Base-by-base conservation (phyloP, 2,888 invertebrate species). In the Apodemia hepburni region DNA sequence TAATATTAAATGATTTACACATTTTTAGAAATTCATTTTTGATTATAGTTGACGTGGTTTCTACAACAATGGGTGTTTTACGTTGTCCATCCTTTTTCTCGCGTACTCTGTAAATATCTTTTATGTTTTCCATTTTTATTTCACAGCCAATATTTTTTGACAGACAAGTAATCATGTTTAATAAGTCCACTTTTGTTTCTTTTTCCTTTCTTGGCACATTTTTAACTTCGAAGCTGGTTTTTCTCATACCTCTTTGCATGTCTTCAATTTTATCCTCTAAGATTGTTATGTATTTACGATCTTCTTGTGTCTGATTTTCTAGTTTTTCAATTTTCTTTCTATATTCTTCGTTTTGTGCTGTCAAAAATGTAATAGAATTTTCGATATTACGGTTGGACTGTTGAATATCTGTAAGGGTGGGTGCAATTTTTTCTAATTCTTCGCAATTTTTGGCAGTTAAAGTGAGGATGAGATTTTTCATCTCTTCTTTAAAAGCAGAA, bases 241-340 rank as follows among this genome's bases (percentile, higher is more conserved):
- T 65, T 15, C 66, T 49, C n/a, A 18, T 17, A 7, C 2, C 11
- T 47, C n/a, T 64, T 47, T 68, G 66, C 38, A 68, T 8, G n/a
- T 66, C 68, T 42, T 69, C 69, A 9, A 70, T 60, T 45, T 64
- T 64, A 17, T 64, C 61, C 18, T 68, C 70, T 11, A 69, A 54
- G 12, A 65, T 18, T 5, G 58, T 60, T 11, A 69, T 65, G 15
- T 67, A 65, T 58, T 64, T 60, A 29, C 12, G 47, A 27, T 68
- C 65, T 22, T 67, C 62, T 9, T 61, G 60, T 62, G 45, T 45
- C 54, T 62, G 22, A 5, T 17, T 9, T 38, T 66, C 66, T 38
- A 70, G 29, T 12, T 45, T 17, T 22, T 58, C 38, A 18, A 69
- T 62, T 63, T 66, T 66, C 12, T 62, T 66, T 42, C 63, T 65